phyloP scores from a whole-genome alignment of 1,140 invertebrate genomes.

The Anastrepha ludens region DNA sequence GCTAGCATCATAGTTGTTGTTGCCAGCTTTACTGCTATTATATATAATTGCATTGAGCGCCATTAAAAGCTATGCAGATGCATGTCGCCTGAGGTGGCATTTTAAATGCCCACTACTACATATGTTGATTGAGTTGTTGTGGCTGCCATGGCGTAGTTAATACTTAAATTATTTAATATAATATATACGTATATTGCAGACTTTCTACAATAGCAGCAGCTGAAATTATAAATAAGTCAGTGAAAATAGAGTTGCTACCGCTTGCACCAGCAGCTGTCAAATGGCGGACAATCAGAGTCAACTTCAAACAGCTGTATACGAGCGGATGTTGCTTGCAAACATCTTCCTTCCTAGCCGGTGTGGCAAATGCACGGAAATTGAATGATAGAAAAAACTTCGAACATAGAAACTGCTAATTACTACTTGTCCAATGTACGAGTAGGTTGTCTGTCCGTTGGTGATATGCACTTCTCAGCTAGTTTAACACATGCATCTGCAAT shows the following conservation, averaged over 20 bases:
- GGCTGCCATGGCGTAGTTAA: conserved; percentile 33
- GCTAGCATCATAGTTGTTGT: neutral
- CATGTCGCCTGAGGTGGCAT: conserved; percentile 40
- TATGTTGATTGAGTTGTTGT: conserved; percentile 41
- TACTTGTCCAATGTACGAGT: neutral
- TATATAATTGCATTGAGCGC: conserved; percentile 11
- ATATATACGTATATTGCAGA: neutral
- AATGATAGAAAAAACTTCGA: neutral
- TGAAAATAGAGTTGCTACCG: neutral
- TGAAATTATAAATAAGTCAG: neutral
- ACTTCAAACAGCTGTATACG: neutral
- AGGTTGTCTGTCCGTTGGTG: neutral
- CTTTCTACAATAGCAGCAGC: neutral
- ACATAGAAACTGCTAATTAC: neutral
- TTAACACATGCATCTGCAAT: neutral
- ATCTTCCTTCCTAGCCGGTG: neutral
- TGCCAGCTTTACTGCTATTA: neutral
- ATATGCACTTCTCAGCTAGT: neutral
- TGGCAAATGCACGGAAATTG: conserved; percentile 2
- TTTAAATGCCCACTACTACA: conserved; percentile 33
- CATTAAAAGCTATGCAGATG: conserved; percentile 3
- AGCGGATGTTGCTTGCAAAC: conserved; percentile 31
- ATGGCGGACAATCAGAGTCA: neutral
- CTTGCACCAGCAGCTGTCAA: neutral
- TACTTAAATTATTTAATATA: conserved; percentile 42